phyloP scores from a whole-genome alignment of 2,888 invertebrate species.

The Zygaena filipendulae region DNA sequence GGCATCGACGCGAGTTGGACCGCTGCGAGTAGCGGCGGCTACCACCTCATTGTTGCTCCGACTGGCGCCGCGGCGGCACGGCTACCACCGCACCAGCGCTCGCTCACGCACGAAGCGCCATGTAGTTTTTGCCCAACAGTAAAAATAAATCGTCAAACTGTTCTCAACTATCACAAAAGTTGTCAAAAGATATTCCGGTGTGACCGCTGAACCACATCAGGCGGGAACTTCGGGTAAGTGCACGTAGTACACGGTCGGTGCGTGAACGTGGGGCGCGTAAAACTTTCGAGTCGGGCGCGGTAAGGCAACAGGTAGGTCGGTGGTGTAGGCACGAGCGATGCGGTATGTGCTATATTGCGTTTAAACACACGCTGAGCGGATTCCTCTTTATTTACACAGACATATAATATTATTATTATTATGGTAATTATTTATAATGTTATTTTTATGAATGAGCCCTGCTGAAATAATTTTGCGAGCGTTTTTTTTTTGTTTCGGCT shows the following conservation, averaged over 20 bases:
- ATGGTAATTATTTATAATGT: too few relatives aligned
- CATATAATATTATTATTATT: too few relatives aligned
- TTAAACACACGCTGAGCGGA: too few relatives aligned
- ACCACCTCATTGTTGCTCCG: conserved; percentile 30
- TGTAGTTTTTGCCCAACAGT: conserved; percentile 29
- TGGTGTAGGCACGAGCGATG: conserved; percentile 31
- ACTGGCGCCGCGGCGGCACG: conserved; percentile 28
- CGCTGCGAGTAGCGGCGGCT: conserved; percentile 4
- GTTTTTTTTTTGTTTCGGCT: too few relatives aligned
- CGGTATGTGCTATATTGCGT: too few relatives aligned
- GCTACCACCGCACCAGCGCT: conserved; percentile 23
- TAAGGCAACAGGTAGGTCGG: conserved; percentile 49
- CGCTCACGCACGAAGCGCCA: conserved; percentile 29
- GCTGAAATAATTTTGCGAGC: too few relatives aligned
- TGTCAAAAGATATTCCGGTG: conserved; percentile 32
- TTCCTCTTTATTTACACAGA: too few relatives aligned
- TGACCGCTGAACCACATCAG: conserved; percentile 26
- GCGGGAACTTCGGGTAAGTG: conserved; percentile 40
- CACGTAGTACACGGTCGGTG: conserved; percentile 12
- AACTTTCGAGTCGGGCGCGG: conserved; percentile 43
- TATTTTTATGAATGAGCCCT: too few relatives aligned
- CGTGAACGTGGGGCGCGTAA: conserved; percentile 34
- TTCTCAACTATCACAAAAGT: conserved; percentile 40
- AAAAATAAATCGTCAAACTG: conserved; percentile 39
- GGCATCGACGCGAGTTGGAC: not conserved